Evolutionary conservation across 1,140 invertebrate species (phyloP).

Genomic region (Spodoptera litura): DNA sequence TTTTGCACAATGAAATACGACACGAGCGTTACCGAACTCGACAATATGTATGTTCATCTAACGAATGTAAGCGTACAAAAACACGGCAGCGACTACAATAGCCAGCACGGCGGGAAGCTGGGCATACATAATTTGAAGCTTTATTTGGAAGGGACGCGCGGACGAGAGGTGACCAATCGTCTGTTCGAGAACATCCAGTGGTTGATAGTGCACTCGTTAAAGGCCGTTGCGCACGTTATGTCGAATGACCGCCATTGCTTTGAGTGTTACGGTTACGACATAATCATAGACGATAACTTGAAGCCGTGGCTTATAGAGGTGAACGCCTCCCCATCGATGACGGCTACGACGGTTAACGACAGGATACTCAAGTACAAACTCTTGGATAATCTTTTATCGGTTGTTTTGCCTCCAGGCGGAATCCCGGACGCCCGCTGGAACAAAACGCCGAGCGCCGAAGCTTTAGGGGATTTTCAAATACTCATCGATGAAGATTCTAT

Average conservation of each 20-base stretch:
- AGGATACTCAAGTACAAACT: slow-evolving; percentile 97
- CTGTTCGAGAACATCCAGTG: slow-evolving; percentile 94
- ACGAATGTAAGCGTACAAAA: slow-evolving; percentile 96
- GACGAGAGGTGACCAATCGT: slow-evolving; percentile 93
- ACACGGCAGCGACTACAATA: slow-evolving; percentile 96
- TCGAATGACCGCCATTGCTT: slow-evolving; percentile 93
- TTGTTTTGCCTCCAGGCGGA: slow-evolving; percentile 95
- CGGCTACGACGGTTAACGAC: slow-evolving; percentile 97
- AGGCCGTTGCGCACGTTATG: slow-evolving; percentile 93
- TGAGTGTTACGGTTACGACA: slow-evolving; percentile 96
- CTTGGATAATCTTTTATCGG: slow-evolving; percentile 96
- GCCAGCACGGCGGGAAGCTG: slow-evolving; percentile 97
- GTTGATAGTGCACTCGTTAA: slow-evolving; percentile 94
- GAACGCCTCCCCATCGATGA: slow-evolving; percentile 97
- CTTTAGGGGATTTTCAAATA: slow-evolving; percentile 95
- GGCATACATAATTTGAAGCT: slow-evolving; percentile 95
- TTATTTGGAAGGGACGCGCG: slow-evolving; percentile 95
- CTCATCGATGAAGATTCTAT: slow-evolving; percentile 94
- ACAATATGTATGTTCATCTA: slow-evolving; percentile 94
- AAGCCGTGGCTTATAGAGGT: slow-evolving; percentile 96
- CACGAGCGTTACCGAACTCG: slow-evolving; percentile 91
- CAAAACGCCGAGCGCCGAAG: slow-evolving; percentile 92
- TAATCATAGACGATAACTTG: slow-evolving; percentile 93
- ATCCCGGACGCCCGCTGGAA: slow-evolving; percentile 96
- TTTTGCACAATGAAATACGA: slow-evolving; percentile 94